Evolutionary conservation across 2,888 invertebrate genomes (phyloP), one percentile per base, ranked within the genome.

Genomic region (Gryllus longicercus): DNA sequence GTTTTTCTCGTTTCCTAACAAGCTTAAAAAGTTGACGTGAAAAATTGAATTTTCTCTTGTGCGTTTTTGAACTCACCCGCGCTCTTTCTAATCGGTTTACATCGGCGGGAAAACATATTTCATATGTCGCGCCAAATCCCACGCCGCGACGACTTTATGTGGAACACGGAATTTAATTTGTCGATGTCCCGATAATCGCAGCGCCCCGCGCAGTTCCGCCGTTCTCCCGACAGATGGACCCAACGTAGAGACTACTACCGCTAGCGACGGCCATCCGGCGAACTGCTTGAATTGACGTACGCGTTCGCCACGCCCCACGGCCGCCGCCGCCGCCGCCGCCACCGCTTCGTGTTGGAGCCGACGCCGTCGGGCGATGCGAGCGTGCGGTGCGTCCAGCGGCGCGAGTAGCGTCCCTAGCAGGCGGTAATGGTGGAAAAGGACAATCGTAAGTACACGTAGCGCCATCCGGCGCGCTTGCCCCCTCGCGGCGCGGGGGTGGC

Each of bases 351-450:
- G 38, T 75, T 76, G n/a, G n/a, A 14, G 14, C 63, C 63, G 63
- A 63, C 12, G 14, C 63, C n/a, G 63, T 38, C 51, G 51, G 79
- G 25, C 25, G 78, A 74, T 78, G 79, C 50, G 50, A 75, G 25
- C 14, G 76, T 49, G 21, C 74, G 23, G 49, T 25, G 77, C 77
- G 77, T 25, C 21, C 14, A 11, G 77, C 23, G 12, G n/a, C n/a
- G 25, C n/a, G 49, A n/a, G 49, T 21, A 50, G 38, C 16, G 18
- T 51, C 21, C 25, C 10, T 38, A 16, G 38, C 18, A 23, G 78
- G 51, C 51, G 18, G 51, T 78, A 18, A 51, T 78, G 25, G 18
- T 23, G 10, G 50, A n/a, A 51, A 23, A 50, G n/a, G 50, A 25
- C 2, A 18, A n/a, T 38, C 21, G 77, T 77, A n/a, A 50, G 77